Evolutionary conservation across 1,140 invertebrate species (phyloP).

Genomic region (Episyrphus balteatus): DNA sequence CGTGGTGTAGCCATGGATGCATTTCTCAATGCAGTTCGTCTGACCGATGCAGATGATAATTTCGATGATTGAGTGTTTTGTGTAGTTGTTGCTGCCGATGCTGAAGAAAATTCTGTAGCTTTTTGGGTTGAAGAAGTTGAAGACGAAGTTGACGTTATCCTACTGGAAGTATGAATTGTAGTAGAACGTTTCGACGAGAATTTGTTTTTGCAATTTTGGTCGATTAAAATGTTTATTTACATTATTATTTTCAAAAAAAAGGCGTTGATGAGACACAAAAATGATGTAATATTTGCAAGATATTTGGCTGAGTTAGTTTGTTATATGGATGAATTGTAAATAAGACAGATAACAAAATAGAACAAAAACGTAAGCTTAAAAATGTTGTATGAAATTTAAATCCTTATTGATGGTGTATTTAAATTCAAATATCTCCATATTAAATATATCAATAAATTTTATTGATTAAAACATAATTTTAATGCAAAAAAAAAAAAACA

Average conservation of each 20-base stretch:
- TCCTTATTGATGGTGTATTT: too few species aligned
- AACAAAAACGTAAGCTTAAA: too few species aligned
- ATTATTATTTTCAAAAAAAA: constrained; percentile 7
- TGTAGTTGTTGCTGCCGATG: constrained; percentile 9
- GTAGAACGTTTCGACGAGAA: not conserved
- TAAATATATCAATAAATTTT: too few species aligned
- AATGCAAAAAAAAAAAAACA: constrained; percentile 10
- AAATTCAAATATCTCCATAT: too few species aligned
- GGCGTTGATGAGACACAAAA: constrained; percentile 7
- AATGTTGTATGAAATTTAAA: too few species aligned
- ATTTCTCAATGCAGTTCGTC: not conserved
- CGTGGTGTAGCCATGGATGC: constrained; percentile 19
- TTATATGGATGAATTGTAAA: too few species aligned
- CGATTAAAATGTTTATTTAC: constrained; percentile 12
- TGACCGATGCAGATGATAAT: constrained; percentile 7
- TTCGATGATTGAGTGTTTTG: constrained; percentile 12
- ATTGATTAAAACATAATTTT: not conserved
- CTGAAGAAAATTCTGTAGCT: not conserved
- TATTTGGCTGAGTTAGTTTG: too few species aligned
- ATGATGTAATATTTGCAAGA: too few species aligned
- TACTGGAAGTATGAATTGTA: constrained; percentile 1
- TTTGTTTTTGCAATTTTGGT: constrained; percentile 3
- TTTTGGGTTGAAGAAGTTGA: not conserved
- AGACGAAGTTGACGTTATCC: constrained; percentile 3
- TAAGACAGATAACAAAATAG: too few species aligned